Conservation (phyloP, 1,140 invertebrate genomes). For the Papilio glaucus region DNA sequence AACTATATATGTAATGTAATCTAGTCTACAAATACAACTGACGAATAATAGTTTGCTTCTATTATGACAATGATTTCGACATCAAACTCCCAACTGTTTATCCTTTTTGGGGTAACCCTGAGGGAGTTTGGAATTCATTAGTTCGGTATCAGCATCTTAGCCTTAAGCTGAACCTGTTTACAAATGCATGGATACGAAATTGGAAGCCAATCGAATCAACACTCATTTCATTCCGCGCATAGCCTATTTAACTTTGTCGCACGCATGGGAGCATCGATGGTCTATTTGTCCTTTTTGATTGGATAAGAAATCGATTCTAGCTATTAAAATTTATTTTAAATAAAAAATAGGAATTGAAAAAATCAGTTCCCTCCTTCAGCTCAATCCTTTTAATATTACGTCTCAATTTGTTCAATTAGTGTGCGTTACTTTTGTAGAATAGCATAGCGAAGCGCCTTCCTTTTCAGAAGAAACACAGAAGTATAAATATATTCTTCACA, state of each 20-base stretch:
- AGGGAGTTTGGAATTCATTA: slow-evolving; percentile 42
- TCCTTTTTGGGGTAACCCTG: neutral
- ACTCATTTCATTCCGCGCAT: slow-evolving; percentile 31
- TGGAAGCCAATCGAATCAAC: slow-evolving; percentile 49
- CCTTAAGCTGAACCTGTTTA: slow-evolving; percentile 46
- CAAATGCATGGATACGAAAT: slow-evolving; percentile 53
- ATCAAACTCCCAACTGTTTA: neutral
- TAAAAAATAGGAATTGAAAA: too few relatives aligned
- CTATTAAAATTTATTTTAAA: neutral
- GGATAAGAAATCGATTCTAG: neutral
- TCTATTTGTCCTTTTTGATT: slow-evolving; percentile 11
- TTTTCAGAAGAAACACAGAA: too few relatives aligned
- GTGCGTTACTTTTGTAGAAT: too few relatives aligned
- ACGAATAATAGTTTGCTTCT: neutral
- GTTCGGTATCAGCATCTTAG: slow-evolving; percentile 39
- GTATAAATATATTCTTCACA: too few relatives aligned
- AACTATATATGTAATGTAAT: too few relatives aligned
- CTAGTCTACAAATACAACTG: too few relatives aligned
- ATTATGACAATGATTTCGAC: neutral
- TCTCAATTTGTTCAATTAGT: too few relatives aligned
- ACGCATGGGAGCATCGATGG: slow-evolving; percentile 9
- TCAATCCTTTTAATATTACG: too few relatives aligned
- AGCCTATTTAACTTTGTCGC: slow-evolving; percentile 28
- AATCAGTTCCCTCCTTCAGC: too few relatives aligned
- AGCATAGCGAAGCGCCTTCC: too few relatives aligned